Evolutionary conservation across 2,888 invertebrate species (phyloP).

Genomic region (Drosophila mayaguana): DNA sequence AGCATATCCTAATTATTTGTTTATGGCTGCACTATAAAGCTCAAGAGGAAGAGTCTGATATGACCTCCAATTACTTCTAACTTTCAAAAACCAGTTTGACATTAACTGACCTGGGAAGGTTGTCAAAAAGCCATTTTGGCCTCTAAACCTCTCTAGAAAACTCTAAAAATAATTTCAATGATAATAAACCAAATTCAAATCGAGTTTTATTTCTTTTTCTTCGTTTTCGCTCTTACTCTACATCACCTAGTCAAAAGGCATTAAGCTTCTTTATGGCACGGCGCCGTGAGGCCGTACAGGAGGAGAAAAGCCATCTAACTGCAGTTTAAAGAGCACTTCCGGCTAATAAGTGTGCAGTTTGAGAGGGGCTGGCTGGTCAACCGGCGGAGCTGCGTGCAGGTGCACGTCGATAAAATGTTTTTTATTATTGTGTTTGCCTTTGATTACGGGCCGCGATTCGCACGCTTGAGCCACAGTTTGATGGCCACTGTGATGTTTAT

Average conservation of each 20-base stretch:
- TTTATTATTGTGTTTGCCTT: constrained; percentile 51
- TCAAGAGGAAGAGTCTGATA: background rate
- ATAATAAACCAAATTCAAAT: constrained; percentile 6
- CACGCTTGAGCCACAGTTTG: constrained; percentile 67
- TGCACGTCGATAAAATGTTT: constrained; percentile 47
- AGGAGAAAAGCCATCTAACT: constrained; percentile 25
- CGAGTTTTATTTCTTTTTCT: background rate
- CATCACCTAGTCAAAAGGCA: background rate
- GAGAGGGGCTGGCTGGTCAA: constrained; percentile 4
- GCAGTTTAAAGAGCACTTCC: constrained; percentile 48
- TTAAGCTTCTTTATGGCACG: background rate
- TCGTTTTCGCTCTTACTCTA: background rate
- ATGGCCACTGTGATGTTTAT: constrained; percentile 57
- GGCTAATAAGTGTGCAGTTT: constrained; percentile 46
- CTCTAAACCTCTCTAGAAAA: background rate
- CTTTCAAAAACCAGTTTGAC: background rate
- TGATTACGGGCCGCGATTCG: constrained; percentile 53
- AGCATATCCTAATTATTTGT: too few relatives aligned
- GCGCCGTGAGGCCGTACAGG: background rate
- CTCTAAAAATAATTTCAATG: background rate
- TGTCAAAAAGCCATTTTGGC: background rate
- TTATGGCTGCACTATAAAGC: background rate
- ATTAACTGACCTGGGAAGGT: background rate
- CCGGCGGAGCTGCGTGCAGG: constrained; percentile 8
- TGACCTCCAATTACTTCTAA: background rate